Evolutionary conservation across 64 coral and sea anemone species (phyloP).

Genomic region (Pocillopora verrucosa): DNA sequence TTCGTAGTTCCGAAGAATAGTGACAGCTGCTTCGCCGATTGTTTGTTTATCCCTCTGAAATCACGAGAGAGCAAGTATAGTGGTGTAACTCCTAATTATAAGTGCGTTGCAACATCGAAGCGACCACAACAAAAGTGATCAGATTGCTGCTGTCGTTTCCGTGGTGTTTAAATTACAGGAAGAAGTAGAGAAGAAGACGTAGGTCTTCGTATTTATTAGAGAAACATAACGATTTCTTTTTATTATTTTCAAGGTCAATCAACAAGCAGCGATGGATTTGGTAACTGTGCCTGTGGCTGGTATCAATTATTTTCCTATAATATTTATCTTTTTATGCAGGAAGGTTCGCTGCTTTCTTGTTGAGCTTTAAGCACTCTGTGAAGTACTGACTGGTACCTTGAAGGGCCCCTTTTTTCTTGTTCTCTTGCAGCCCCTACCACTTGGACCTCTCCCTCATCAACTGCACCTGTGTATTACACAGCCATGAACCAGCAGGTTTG

Average conservation of each 20-base stretch:
- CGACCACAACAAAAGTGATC: too few species aligned
- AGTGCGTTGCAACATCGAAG: too few species aligned
- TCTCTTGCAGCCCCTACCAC: not conserved
- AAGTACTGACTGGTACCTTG: too few species aligned
- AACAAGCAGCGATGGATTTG: not conserved
- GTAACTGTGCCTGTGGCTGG: not conserved
- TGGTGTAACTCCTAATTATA: too few species aligned
- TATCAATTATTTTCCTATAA: not conserved
- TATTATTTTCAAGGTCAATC: slow-evolving; percentile 3
- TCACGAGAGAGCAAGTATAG: too few species aligned
- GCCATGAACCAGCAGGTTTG: not conserved
- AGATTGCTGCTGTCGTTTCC: too few species aligned
- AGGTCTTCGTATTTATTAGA: not conserved
- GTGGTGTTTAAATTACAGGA: too few species aligned
- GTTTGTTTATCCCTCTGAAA: not conserved
- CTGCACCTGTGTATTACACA: slow-evolving; percentile 16
- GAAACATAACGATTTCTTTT: not conserved
- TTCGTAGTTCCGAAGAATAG: too few species aligned
- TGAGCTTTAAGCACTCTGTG: too few species aligned
- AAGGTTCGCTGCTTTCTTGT: too few species aligned
- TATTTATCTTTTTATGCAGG: too few species aligned
- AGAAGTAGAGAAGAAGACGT: too few species aligned
- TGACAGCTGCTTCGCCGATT: not conserved
- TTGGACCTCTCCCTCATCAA: not conserved
- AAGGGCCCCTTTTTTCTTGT: not conserved